phyloP scores from a whole-genome alignment of 2,888 invertebrate genomes.

The Mimas tiliae region DNA sequence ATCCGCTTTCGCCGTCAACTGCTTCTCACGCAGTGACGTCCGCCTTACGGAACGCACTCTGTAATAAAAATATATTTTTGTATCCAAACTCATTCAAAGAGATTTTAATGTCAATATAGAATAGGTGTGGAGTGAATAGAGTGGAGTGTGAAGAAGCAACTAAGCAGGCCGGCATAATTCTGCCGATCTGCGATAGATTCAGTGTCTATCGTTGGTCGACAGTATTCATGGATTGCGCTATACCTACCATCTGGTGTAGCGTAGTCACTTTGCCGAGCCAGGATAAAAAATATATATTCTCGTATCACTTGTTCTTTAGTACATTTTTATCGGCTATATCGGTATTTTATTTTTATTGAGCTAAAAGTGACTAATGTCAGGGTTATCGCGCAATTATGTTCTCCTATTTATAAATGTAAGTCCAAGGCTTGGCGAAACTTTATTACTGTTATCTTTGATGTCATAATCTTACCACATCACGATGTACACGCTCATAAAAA shows the following conservation, averaged over 20 bases:
- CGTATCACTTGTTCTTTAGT: background rate
- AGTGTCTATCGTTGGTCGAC: too few relatives aligned
- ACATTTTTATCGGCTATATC: background rate
- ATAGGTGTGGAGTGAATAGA: background rate
- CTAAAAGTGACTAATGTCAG: background rate
- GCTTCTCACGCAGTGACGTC: slow-evolving; percentile 96
- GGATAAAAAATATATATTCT: too few relatives aligned
- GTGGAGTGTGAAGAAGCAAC: too few relatives aligned
- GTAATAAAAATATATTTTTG: slow-evolving; percentile 29
- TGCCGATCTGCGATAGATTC: too few relatives aligned
- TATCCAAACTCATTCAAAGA: background rate
- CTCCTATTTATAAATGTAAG: background rate
- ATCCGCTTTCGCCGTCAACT: slow-evolving; percentile 96
- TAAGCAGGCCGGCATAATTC: too few relatives aligned
- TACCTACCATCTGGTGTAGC: too few relatives aligned
- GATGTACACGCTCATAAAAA: too few relatives aligned
- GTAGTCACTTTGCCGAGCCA: too few relatives aligned
- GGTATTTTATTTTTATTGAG: background rate
- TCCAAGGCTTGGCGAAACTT: background rate
- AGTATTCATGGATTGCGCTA: too few relatives aligned
- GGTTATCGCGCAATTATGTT: background rate
- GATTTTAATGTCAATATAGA: background rate
- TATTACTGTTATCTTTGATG: too few relatives aligned
- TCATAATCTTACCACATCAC: too few relatives aligned
- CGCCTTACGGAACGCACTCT: slow-evolving; percentile 96